Percentiles rank a stretch among this genome's conserved stretches.
phyloP scores from a whole-genome alignment of 1,140 invertebrate genomes.

The Drosophila grimshawi region DNA sequence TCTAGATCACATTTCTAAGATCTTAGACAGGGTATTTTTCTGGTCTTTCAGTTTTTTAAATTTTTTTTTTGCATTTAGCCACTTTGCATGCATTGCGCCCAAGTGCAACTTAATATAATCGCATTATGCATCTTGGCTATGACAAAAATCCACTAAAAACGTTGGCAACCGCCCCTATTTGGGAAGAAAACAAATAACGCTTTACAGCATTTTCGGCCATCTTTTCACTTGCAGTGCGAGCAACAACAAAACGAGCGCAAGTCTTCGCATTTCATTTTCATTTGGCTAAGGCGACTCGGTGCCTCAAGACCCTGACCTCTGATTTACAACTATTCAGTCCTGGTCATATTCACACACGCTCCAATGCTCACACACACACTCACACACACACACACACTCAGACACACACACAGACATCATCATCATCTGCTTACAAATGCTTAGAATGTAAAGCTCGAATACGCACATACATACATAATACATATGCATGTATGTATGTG shows the following conservation, averaged over 20 bases:
- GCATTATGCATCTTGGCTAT: constrained; percentile 36
- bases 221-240: background rate
- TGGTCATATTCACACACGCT: constrained; percentile 24
- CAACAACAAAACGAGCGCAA: background rate
- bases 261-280: constrained; percentile 46
- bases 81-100: constrained; percentile 27
- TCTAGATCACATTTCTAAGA: background rate
- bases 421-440: background rate
- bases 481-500: constrained; percentile 35
- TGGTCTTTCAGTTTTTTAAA: constrained; percentile 17
- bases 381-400: constrained; percentile 21
- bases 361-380: background rate
- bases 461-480: constrained; percentile 48
- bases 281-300: constrained; percentile 29
- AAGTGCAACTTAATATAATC: constrained; percentile 48
- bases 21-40: constrained; percentile 4
- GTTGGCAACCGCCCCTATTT: constrained; percentile 37
- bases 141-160: constrained; percentile 30
- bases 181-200: constrained; percentile 6
- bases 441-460: constrained; percentile 30
- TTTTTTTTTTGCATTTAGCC: constrained; percentile 1
- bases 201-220: constrained; percentile 14
- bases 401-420: constrained; percentile 26
- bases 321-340: constrained; percentile 39
- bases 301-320: constrained; percentile 63